Conservation (phyloP, 1,140 invertebrate species). For the Aphelenchoides fujianensis region DNA sequence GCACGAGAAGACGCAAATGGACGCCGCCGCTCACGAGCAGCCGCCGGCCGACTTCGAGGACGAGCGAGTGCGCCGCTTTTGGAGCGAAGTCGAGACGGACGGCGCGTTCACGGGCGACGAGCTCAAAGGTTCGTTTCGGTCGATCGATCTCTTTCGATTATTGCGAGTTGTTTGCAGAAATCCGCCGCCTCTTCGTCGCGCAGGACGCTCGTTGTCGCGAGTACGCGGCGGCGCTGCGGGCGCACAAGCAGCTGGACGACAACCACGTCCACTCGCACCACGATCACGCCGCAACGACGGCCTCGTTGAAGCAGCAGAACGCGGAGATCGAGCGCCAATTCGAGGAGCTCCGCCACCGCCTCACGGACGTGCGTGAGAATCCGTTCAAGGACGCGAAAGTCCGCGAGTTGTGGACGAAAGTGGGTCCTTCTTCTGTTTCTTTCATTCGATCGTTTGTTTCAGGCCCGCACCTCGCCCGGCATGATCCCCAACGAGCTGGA, state of each 20-base stretch:
- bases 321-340: slow-evolving; percentile 21
- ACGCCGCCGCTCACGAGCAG: neutral
- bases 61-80: slow-evolving; percentile 16
- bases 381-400: slow-evolving; percentile 33
- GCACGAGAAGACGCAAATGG: slow-evolving; percentile 21
- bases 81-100: slow-evolving; percentile 29
- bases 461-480: neutral
- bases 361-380: slow-evolving; percentile 22
- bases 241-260: neutral
- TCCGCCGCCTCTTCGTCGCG: slow-evolving; percentile 24
- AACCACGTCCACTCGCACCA: slow-evolving; percentile 19
- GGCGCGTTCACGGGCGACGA: slow-evolving; percentile 16
- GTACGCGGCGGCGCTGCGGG: slow-evolving; percentile 21
- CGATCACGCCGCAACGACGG: slow-evolving; percentile 12
- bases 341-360: neutral
- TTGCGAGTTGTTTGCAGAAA: neutral
- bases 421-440: neutral
- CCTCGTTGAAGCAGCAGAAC: slow-evolving; percentile 31
- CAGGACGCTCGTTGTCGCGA: slow-evolving; percentile 30
- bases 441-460: slow-evolving; percentile 4
- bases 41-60: slow-evolving; percentile 10
- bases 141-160: neutral
- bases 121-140: slow-evolving; percentile 20
- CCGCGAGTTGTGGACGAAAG: slow-evolving; percentile 27
- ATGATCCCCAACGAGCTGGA: slow-evolving; percentile 38